Percentiles rank a stretch among this genome's conserved stretches.
These are phyloP conservation scores for Plutella xylostella DNA, from an alignment of 2,888 invertebrate species.

Conservation along the genomic window DNA sequence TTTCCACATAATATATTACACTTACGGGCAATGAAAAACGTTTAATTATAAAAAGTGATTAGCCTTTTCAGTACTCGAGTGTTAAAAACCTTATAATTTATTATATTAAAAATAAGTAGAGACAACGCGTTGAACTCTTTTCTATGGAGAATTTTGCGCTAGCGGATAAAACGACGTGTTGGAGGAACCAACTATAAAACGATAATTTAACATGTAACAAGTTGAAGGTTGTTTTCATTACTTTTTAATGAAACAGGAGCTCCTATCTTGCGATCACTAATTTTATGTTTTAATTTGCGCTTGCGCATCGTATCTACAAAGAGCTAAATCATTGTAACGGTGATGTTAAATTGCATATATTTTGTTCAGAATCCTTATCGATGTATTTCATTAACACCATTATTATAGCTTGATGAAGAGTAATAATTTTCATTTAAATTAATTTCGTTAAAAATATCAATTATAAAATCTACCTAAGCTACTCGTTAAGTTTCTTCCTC, in stretches of 20 bases:
- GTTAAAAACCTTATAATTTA: too few relatives aligned
- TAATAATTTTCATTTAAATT: too few relatives aligned
- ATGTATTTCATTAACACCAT: slow-evolving; percentile 8
- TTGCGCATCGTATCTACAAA: slow-evolving; percentile 28
- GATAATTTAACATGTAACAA: not conserved
- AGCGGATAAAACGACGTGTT: not conserved
- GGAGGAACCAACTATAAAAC: not conserved
- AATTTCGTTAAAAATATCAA: too few relatives aligned
- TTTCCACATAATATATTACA: too few relatives aligned
- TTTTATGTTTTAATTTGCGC: slow-evolving; percentile 53
- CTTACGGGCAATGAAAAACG: too few relatives aligned
- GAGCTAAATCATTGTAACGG: slow-evolving; percentile 39
- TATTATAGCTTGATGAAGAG: not conserved
- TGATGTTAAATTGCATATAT: slow-evolving; percentile 20
- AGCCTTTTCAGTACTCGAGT: too few relatives aligned
- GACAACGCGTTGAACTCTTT: slow-evolving; percentile 2
- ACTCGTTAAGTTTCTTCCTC: too few relatives aligned
- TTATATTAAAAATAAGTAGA: too few relatives aligned
- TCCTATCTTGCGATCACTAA: slow-evolving; percentile 47
- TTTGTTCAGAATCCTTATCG: not conserved
- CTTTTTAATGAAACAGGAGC: slow-evolving; percentile 46
- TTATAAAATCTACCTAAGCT: too few relatives aligned
- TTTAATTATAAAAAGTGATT: too few relatives aligned
- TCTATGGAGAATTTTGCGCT: too few relatives aligned
- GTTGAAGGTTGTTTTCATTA: slow-evolving; percentile 43